phyloP scores from a whole-genome alignment of 2,797 vertebrate species.

The Platalea minor region DNA sequence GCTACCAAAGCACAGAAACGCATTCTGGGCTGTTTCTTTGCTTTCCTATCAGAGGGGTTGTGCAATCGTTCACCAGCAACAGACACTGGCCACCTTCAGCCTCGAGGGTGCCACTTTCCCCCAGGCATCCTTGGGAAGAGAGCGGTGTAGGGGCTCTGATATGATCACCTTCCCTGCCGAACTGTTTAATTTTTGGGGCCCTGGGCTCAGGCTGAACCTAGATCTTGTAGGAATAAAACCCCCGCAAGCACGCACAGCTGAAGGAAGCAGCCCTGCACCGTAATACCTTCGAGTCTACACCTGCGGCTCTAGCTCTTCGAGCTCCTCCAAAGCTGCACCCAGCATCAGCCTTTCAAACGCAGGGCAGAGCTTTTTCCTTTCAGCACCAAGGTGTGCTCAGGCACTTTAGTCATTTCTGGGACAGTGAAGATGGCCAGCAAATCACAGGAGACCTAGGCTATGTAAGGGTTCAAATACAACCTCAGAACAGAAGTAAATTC shows the following conservation, averaged over 20 bases:
- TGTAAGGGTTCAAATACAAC: not conserved
- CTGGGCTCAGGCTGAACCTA: not conserved
- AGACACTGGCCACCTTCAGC: not conserved
- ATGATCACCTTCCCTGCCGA: not conserved
- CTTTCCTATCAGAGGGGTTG: not conserved
- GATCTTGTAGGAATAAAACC: not conserved
- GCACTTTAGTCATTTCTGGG: not conserved
- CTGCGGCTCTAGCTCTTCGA: not conserved
- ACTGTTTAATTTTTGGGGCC: not conserved
- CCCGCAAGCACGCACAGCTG: not conserved
- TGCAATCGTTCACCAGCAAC: not conserved
- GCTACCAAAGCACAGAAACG: not conserved
- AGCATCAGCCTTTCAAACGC: not conserved
- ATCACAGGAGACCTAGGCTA: too few relatives aligned
- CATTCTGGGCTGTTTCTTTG: not conserved
- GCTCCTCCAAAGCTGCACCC: not conserved
- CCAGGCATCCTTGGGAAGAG: not conserved
- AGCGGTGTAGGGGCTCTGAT: not conserved
- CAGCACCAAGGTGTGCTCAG: not conserved
- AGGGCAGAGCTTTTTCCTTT: too few relatives aligned
- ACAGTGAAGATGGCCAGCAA: not conserved
- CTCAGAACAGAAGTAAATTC: not conserved
- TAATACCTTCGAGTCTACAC: not conserved
- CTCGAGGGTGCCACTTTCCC: accelerated
- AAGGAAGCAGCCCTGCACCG: not conserved